Percentiles rank a stretch among this genome's conserved stretches.
These are phyloP conservation scores for Esox masquinongy DNA, from an alignment of 2,797 vertebrate species.

Conservation along the genomic window DNA sequence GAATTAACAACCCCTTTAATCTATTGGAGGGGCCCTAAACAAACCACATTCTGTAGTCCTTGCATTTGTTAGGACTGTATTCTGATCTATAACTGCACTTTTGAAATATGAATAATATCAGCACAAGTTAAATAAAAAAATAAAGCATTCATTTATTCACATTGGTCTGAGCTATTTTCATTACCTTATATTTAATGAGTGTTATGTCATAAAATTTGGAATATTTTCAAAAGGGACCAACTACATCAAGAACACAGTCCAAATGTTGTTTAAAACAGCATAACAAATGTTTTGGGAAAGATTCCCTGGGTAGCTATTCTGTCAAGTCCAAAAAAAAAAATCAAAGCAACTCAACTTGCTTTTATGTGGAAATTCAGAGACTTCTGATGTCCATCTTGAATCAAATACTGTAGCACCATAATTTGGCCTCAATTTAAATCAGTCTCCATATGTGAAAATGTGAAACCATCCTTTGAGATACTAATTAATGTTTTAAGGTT, in stretches of 20 bases:
- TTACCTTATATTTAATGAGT: not conserved
- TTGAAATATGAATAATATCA: not conserved
- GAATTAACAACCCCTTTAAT: too few species aligned
- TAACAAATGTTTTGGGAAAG: slow-evolving; percentile 21
- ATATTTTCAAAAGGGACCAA: slow-evolving; percentile 8
- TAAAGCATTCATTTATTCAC: not conserved
- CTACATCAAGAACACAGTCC: not conserved
- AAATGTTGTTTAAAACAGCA: slow-evolving; percentile 29
- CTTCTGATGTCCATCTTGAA: slow-evolving; percentile 20
- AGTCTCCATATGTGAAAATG: slow-evolving; percentile 27
- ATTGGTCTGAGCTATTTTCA: not conserved
- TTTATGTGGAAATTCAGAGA: slow-evolving; percentile 27
- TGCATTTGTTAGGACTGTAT: not conserved
- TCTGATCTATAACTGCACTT: not conserved
- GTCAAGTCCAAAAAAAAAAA: slow-evolving; percentile 34
- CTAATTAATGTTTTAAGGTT: slow-evolving; percentile 23
- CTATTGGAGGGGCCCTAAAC: not conserved
- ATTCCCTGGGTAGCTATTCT: slow-evolving; percentile 18
- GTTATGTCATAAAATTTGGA: not conserved
- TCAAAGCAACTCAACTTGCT: slow-evolving; percentile 33
- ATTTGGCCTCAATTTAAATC: slow-evolving; percentile 41
- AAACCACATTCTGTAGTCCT: not conserved
- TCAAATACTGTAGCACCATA: slow-evolving; percentile 1
- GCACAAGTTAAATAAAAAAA: not conserved
- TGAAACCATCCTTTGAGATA: slow-evolving; percentile 27